Percentiles rank a stretch among this genome's conserved stretches.
phyloP scores from a whole-genome alignment of 30 jellyfish, hydroid and myxozoan genomes.

The Rhopilema esculentum region DNA sequence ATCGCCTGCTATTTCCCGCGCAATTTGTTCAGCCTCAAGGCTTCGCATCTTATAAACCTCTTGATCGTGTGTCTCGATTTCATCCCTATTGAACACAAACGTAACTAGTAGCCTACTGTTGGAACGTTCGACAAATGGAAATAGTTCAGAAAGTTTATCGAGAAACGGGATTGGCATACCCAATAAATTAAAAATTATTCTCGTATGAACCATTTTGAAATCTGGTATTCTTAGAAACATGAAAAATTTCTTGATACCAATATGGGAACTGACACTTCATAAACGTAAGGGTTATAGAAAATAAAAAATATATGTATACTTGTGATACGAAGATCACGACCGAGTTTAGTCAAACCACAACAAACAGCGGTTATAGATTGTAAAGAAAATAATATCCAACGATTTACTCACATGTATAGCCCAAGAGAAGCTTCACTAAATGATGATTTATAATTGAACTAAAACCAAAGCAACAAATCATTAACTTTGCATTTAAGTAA shows the following conservation, averaged over 20 bases:
- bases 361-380: too few species aligned
- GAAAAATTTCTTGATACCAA: too few species aligned
- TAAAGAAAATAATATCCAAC: too few species aligned
- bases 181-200: not conserved
- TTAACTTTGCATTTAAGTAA: not conserved
- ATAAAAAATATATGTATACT: too few species aligned
- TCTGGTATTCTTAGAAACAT: too few species aligned
- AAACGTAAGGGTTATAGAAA: too few species aligned
- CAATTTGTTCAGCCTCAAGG: constrained; percentile 45
- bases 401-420: constrained; percentile 60
- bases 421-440: constrained; percentile 7
- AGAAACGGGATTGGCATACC: not conserved
- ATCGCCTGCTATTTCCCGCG: constrained; percentile 49
- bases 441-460: constrained; percentile 60
- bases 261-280: too few species aligned
- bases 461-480: not conserved
- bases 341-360: too few species aligned
- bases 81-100: constrained; percentile 45
- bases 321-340: too few species aligned
- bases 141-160: too few species aligned
- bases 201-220: too few species aligned
- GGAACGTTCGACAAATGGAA: not conserved
- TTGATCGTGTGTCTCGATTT: constrained; percentile 50
- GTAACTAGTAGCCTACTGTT: too few species aligned
- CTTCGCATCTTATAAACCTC: constrained; percentile 34